These are phyloP conservation scores for Drosophila erecta DNA, from an alignment of 1,140 invertebrate genomes.

Conservation along the genomic window DNA sequence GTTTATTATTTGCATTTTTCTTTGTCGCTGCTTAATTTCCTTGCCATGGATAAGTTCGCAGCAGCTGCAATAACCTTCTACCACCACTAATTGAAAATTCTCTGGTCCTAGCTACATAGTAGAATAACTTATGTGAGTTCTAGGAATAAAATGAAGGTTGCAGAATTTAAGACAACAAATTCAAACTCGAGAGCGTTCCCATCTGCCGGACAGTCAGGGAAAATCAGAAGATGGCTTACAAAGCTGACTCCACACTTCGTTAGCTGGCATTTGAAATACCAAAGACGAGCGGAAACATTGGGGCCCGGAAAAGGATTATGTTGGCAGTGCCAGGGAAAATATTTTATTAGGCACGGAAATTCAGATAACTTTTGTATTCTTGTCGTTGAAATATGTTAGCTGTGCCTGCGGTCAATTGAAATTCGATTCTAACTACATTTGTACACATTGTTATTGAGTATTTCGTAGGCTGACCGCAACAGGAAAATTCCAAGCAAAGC, in stretches of 20 bases:
- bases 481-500: constrained; percentile 3
- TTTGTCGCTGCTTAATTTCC: constrained; percentile 29
- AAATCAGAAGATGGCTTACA: not conserved
- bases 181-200: not conserved
- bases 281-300: constrained; percentile 10
- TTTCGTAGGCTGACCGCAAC: not conserved
- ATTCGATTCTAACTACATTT: not conserved
- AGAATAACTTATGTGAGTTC: not conserved
- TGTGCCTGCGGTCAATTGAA: not conserved
- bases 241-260: constrained; percentile 18
- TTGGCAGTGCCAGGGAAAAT: not conserved
- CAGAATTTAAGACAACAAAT: constrained; percentile 7
- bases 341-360: constrained; percentile 3
- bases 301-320: constrained; percentile 8
- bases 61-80: constrained; percentile 36
- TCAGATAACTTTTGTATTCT: not conserved
- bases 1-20: constrained; percentile 30
- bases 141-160: not conserved
- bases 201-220: not conserved
- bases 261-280: constrained; percentile 22
- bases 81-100: constrained; percentile 33
- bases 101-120: constrained; percentile 2
- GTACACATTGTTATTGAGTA: too few species aligned
- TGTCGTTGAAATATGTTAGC: too few species aligned
- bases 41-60: not conserved